Conservation (phyloP, 2,888 invertebrate genomes). For the Apodemia hepburni region DNA sequence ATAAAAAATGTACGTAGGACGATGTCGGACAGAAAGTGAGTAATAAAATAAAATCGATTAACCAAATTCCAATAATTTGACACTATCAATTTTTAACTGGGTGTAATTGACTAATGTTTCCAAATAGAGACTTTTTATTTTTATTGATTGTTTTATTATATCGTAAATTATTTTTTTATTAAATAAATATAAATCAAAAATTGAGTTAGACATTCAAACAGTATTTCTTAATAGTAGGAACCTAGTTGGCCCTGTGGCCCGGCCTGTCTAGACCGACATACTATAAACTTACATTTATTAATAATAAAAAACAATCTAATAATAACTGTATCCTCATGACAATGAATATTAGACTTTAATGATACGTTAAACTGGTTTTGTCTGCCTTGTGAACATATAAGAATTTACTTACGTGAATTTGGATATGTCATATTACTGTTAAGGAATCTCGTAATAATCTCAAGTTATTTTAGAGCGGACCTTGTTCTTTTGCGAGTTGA, state of each 20-base stretch:
- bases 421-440: neutral
- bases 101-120: constrained; percentile 8
- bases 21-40: constrained; percentile 33
- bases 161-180: constrained; percentile 3
- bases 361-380: neutral
- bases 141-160: neutral
- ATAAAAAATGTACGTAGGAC: constrained; percentile 58
- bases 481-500: no score
- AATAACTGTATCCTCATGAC: no score
- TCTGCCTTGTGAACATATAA: neutral
- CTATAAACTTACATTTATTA: no score
- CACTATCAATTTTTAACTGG: constrained; percentile 4
- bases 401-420: neutral
- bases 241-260: neutral
- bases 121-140: neutral
- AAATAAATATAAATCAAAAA: neutral
- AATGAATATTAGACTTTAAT: no score
- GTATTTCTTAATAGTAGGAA: neutral
- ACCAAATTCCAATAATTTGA: constrained; percentile 10
- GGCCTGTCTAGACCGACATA: neutral
- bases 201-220: neutral
- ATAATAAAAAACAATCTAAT: no score
- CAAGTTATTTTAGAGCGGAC: no score
- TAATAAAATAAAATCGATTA: constrained; percentile 15
- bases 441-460: neutral